Evolutionary conservation across 2,888 invertebrate species (phyloP).

Genomic region (Liopterus haemorrhoidalis): DNA sequence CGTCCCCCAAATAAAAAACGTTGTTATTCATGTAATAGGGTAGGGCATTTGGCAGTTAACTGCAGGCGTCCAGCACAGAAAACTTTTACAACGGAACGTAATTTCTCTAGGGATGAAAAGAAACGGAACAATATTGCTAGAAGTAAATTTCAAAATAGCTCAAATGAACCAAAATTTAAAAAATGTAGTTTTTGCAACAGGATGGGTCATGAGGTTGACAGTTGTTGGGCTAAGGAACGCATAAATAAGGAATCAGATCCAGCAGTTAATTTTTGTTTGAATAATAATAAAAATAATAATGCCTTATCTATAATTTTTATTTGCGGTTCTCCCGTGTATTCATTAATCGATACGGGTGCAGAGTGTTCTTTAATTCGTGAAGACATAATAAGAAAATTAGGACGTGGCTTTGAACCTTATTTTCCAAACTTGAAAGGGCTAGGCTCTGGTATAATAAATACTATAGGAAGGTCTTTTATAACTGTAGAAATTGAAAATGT

Average conservation of each 20-base stretch:
- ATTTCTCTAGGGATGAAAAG: no score
- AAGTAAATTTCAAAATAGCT: background rate
- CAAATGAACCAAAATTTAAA: background rate
- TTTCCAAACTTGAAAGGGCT: background rate
- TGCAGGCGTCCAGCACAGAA: background rate
- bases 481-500: background rate
- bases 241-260: background rate
- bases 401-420: background rate
- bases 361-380: conserved; percentile 1
- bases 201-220: background rate
- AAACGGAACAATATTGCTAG: background rate
- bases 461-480: background rate
- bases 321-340: background rate
- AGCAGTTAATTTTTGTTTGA: no score
- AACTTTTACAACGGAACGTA: no score
- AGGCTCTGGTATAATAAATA: background rate
- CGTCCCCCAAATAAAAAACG: background rate
- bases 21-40: background rate
- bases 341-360: conserved; percentile 9
- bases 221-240: background rate
- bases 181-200: background rate
- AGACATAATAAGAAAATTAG: background rate
- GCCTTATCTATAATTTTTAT: background rate
- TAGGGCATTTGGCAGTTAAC: background rate
- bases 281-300: no score